Conservation (phyloP, 37 sponge, comb jelly and placozoan genomes). For the Ianthella basta region DNA sequence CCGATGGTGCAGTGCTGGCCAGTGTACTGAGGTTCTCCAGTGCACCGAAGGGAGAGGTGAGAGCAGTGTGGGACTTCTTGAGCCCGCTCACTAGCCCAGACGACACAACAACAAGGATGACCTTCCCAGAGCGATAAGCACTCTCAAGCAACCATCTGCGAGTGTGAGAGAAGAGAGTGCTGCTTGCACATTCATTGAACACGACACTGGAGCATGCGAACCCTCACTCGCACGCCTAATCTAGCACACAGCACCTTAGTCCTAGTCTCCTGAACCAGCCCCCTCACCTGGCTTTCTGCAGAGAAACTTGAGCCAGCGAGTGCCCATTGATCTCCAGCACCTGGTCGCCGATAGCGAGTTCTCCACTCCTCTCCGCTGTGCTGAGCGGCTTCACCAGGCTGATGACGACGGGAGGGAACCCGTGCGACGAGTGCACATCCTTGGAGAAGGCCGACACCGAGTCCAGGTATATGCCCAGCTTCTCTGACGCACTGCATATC, state of each 20-base stretch:
- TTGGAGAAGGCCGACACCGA: constrained; percentile 8
- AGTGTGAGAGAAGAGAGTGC: not conserved
- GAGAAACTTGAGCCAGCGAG: constrained; percentile 50
- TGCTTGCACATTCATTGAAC: not conserved
- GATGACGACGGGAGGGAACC: constrained; percentile 40
- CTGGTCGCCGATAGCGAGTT: constrained; percentile 66
- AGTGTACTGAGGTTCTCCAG: constrained; percentile 8
- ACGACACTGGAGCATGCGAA: not conserved
- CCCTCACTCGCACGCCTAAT: not conserved
- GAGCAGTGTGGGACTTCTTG: constrained; percentile 34
- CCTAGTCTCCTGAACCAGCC: too few species aligned
- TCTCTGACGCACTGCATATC: constrained; percentile 18
- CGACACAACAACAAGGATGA: constrained; percentile 42
- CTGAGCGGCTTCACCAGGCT: constrained; percentile 61
- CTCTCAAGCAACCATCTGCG: constrained; percentile 81
- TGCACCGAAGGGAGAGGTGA: not conserved
- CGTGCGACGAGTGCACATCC: constrained; percentile 3
- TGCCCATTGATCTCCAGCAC: constrained; percentile 70
- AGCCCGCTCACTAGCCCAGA: constrained; percentile 32
- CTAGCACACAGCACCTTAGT: too few species aligned
- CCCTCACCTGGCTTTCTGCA: constrained; percentile 77
- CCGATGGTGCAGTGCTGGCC: not conserved
- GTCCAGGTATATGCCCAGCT: constrained; percentile 63
- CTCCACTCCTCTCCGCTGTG: constrained; percentile 44
- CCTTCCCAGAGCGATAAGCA: constrained; percentile 59